Base-by-base conservation (phyloP, 2,888 invertebrate genomes). In the Epiblema foenella region DNA sequence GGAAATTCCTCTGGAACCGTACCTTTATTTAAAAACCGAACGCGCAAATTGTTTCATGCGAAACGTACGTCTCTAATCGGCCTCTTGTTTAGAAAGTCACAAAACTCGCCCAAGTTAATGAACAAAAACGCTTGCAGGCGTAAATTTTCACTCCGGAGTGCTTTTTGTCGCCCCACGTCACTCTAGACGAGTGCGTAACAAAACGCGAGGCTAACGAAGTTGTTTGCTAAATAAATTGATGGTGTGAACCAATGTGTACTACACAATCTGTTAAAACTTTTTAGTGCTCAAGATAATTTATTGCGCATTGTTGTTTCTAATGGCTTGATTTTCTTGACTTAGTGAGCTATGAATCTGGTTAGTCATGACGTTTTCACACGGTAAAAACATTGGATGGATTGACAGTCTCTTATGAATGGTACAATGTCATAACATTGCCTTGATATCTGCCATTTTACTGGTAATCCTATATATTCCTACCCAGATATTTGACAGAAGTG, bases 51-150 rank as follows among this genome's bases (percentile, higher is more conserved):
- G n/a, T 12, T 1, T 46, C n/a, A 15, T 46, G 46, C 46, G 7
- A n/a, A 46, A 46, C 46, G 46, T n/a, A 7, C 15, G 46, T n/a
- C 12, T 33, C 4, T 46, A n/a, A n/a, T n/a, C 8, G 46, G 12
- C 46, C 46, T n/a, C n/a, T 8, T 46, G 46, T 64, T 68, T 70
- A 69, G 69, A 70, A 70, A 70, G 69, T 70, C 56, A 54, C 42
- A 24, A 69, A 69, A 52, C 63, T 18, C 37, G 29, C 42, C 29
- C 15, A 58, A 52, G 29, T 58, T 69, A 64, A 69, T 69, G 69
- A 42, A 42, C 58, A 59, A 70, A 70, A 70, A 70, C 52, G 58
- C 69, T 65, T 46, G 42, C 52, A 59, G 69, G 59, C 52, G 52
- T 29, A 12, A 59, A 59, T 70, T 70, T 59, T 70, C 69, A 70